Percentiles rank a stretch among this genome's conserved stretches.
phyloP scores from a whole-genome alignment of 2,797 vertebrate genomes.

The Apogon talboti region DNA sequence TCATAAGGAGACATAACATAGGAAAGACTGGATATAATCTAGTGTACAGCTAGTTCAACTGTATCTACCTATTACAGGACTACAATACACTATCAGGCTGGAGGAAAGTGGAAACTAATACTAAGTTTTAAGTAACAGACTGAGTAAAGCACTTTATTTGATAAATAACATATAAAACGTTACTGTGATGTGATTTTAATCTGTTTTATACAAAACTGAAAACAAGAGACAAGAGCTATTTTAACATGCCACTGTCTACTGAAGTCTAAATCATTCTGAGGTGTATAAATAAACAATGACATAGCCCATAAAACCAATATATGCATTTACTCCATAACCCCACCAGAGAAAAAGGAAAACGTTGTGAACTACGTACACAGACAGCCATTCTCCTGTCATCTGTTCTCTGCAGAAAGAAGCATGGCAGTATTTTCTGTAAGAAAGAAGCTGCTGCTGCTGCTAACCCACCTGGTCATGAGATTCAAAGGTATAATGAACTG shows the following conservation, averaged over 20 bases:
- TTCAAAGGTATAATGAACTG: constrained; percentile 14
- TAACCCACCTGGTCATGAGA: constrained; percentile 27
- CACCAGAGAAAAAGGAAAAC: neutral
- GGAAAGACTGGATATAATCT: constrained; percentile 37
- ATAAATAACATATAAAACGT: neutral
- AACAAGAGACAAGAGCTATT: neutral
- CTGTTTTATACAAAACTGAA: neutral
- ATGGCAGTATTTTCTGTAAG: constrained; percentile 7
- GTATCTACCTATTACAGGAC: constrained; percentile 8
- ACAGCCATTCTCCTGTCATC: constrained; percentile 52
- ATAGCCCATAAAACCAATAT: neutral
- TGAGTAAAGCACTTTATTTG: neutral
- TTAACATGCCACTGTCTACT: neutral
- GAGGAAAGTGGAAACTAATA: neutral
- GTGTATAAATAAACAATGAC: constrained; percentile 5
- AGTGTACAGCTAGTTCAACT: constrained; percentile 26
- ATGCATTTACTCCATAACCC: neutral
- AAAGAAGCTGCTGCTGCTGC: constrained; percentile 12
- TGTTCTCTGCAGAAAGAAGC: constrained; percentile 30
- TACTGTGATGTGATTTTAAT: neutral
- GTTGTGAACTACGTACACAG: constrained; percentile 6
- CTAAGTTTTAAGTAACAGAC: neutral
- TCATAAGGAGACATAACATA: constrained; percentile 52
- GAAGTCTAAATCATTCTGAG: neutral
- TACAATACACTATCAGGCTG: constrained; percentile 8